Percentiles rank a stretch among this genome's conserved stretches.
Conservation (phyloP, 2,113 vertebrate genomes). For the Eudorcas thomsonii region DNA sequence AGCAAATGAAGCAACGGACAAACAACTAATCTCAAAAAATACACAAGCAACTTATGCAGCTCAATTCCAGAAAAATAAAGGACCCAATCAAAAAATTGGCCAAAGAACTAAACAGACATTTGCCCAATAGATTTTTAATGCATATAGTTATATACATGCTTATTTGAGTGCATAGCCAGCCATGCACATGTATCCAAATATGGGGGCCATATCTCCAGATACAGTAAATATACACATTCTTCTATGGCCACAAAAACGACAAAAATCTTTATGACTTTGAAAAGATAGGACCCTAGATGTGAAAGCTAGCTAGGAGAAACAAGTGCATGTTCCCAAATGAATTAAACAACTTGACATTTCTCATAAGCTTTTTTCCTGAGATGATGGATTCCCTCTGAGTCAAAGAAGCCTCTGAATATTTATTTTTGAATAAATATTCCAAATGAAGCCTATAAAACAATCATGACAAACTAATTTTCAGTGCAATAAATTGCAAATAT, state of each 20-base stretch:
- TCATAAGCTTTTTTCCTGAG: not conserved
- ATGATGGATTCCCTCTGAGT: not conserved
- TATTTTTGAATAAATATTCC: not conserved
- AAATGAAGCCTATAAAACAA: not conserved
- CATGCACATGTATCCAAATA: not conserved
- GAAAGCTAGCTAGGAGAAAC: not conserved
- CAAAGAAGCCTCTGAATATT: not conserved
- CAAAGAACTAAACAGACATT: too few relatives aligned
- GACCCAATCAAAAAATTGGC: too few relatives aligned
- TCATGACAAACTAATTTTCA: not conserved
- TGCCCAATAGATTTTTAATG: too few relatives aligned
- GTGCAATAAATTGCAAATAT: not conserved
- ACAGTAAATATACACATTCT: not conserved
- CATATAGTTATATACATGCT: not conserved
- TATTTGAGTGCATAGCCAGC: not conserved
- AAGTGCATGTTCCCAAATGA: not conserved
- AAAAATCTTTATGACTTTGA: not conserved
- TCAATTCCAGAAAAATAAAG: too few relatives aligned
- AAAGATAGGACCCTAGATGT: not conserved
- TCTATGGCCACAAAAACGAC: not conserved
- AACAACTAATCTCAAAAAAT: too few relatives aligned
- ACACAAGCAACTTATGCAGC: too few relatives aligned
- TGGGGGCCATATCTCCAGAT: fast-evolving
- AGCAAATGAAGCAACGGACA: too few relatives aligned
- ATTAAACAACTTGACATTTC: not conserved